Base-by-base conservation (phyloP, 1,140 invertebrate species). In the Dreissena rostriformis region DNA sequence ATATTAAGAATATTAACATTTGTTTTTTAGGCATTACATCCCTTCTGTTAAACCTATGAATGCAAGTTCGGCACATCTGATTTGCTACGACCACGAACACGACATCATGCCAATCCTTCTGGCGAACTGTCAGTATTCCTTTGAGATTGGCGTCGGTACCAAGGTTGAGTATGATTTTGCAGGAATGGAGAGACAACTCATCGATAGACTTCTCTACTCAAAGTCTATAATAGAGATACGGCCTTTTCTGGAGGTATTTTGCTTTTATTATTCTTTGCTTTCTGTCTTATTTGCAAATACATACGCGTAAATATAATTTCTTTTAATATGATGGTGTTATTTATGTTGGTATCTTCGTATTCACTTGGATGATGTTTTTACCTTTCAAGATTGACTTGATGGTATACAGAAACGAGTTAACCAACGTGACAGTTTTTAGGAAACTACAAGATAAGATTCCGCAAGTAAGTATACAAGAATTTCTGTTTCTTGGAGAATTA, bases 121-220 rank as follows among this genome's bases (percentile, higher is more conserved):
- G 86, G 78, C 88, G n/a, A 86, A 89, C 72, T 91, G 88, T 57
- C 87, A 88, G 68, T 91, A 91, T 76, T 87, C 88, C 17, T 86
- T 90, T 52, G 57, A 61, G 22, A 19, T 61, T 61, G 57, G 57
- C 6, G 17, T n/a, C 17, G 57, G 57, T 4, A 61, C 85, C 12
- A 72, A 49, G n/a, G 67, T 90, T 15, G 82, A 86, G 24, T 91
- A 91, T 73, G 86, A 91, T 74, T 91, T 89, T 74, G 63, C 29
- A 24, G 81, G 61, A 49, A 76, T 91, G 55, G 84, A 90, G 57
- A 19, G 81, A 57, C 88, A 89, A 57, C 70, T 90, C 22, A 67
- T 71, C 24, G 86, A 89, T 29, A 52, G 82, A 17, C 81, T 91
- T 49, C 67, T 91, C 39, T 71, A 80, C 19, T 75, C 82, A 24